A percentile compares a stretch with the other conserved stretches of the same genome.
These are phyloP conservation scores for Eidolon dupreanum DNA, from an alignment of 2,797 vertebrate genomes.

Conservation along the genomic window DNA sequence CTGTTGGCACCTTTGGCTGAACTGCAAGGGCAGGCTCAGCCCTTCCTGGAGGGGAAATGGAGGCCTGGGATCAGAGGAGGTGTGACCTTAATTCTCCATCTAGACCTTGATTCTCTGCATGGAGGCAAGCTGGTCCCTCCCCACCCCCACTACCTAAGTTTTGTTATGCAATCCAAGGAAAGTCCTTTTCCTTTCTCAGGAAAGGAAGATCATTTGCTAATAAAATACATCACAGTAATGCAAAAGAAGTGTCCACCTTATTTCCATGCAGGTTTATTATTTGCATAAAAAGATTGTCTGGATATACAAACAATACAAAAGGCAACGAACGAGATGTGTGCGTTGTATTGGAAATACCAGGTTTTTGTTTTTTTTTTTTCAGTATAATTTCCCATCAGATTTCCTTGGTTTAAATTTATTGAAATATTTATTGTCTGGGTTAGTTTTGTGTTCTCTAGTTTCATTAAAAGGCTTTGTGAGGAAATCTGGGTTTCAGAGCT, in stretches of 20 bases:
- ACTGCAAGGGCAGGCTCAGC: not conserved
- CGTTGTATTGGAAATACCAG: not conserved
- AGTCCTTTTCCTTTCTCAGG: not conserved
- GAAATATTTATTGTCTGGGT: not conserved
- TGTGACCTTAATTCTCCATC: not conserved
- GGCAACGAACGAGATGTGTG: not conserved
- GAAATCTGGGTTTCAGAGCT: not conserved
- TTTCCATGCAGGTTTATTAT: conserved; percentile 36
- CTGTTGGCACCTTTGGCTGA: not conserved
- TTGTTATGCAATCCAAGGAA: not conserved
- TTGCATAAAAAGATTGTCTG: not conserved
- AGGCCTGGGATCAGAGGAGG: not conserved
- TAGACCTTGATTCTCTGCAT: not conserved
- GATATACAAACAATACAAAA: not conserved
- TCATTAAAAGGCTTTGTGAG: not conserved
- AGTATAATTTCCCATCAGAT: not conserved
- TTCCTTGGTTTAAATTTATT: not conserved
- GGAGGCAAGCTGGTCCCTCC: not conserved
- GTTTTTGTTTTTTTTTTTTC: not conserved
- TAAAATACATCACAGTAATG: not conserved
- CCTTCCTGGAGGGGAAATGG: not conserved
- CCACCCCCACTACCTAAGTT: not conserved
- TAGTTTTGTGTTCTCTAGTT: not conserved
- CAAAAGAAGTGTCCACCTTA: not conserved
- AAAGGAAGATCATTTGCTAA: not conserved